phyloP scores from a whole-genome alignment of 2,113 vertebrate genomes.

The Periophthalmus modestus region DNA sequence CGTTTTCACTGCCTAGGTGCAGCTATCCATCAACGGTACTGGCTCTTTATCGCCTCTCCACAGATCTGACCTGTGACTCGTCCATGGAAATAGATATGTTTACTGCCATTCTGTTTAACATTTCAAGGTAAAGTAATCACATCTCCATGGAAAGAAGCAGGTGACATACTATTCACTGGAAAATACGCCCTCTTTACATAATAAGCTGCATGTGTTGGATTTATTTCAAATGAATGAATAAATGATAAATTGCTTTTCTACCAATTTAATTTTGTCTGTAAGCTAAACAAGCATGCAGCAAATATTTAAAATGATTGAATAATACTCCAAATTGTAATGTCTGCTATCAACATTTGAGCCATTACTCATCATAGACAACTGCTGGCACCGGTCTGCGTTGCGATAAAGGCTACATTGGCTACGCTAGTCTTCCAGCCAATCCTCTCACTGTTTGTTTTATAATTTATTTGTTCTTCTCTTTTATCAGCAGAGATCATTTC shows the following conservation, averaged over 20 bases:
- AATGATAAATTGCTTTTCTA: neutral
- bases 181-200: no score
- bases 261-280: neutral
- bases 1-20: no score
- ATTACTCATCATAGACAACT: conserved; percentile 62
- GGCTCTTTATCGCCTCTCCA: no score
- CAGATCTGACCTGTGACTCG: no score
- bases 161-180: no score
- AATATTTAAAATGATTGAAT: neutral
- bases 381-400: conserved; percentile 33
- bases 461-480: conserved; percentile 18
- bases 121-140: no score
- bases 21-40: no score
- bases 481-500: conserved; percentile 1
- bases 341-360: conserved; percentile 47
- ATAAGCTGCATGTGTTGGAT: no score
- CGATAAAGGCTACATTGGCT: conserved; percentile 26
- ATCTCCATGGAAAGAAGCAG: no score
- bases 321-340: neutral
- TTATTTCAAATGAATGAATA: no score
- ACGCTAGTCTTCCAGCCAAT: conserved; percentile 26
- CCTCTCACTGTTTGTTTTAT: conserved; percentile 21
- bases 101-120: no score
- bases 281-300: neutral
- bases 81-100: no score